Percentiles rank a stretch among this genome's conserved stretches.
Evolutionary conservation across 2,113 vertebrate genomes (phyloP).

Genomic region (Pomatostomus ruficeps): DNA sequence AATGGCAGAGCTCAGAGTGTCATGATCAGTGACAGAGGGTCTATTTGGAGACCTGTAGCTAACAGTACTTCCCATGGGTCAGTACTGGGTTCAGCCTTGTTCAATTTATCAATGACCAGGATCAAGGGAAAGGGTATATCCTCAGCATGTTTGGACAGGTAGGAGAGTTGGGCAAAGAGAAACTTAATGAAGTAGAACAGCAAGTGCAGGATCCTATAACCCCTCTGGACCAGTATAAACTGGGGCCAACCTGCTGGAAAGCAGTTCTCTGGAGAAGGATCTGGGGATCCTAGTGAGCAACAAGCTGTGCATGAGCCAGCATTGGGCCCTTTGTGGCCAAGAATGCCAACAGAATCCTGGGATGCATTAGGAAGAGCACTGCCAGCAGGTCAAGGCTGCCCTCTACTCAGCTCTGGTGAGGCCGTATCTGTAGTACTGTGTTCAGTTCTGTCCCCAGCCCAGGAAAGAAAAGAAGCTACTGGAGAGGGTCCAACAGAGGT

Average conservation of each 20-base stretch:
- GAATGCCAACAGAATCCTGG: neutral
- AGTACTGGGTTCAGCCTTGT: neutral
- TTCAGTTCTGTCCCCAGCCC: neutral
- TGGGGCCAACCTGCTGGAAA: neutral
- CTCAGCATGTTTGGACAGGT: neutral
- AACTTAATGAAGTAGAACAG: neutral
- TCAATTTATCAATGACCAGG: neutral
- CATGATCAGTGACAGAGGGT: neutral
- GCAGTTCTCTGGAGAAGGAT: neutral
- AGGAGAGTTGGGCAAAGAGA: neutral
- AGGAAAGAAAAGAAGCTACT: neutral
- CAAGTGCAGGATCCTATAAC: neutral
- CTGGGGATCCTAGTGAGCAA: neutral
- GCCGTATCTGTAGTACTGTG: no score
- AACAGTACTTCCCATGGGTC: neutral
- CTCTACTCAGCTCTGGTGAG: neutral
- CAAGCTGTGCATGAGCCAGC: neutral
- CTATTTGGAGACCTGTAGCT: neutral
- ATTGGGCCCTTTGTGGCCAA: neutral
- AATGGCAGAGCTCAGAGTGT: neutral
- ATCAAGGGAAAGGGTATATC: neutral
- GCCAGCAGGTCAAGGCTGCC: fast-evolving
- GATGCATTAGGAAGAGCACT: neutral
- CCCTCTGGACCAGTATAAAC: neutral
- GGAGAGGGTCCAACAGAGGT: neutral